Evolutionary conservation across 1,140 invertebrate species (phyloP).

Genomic region (Ladona fulva): DNA sequence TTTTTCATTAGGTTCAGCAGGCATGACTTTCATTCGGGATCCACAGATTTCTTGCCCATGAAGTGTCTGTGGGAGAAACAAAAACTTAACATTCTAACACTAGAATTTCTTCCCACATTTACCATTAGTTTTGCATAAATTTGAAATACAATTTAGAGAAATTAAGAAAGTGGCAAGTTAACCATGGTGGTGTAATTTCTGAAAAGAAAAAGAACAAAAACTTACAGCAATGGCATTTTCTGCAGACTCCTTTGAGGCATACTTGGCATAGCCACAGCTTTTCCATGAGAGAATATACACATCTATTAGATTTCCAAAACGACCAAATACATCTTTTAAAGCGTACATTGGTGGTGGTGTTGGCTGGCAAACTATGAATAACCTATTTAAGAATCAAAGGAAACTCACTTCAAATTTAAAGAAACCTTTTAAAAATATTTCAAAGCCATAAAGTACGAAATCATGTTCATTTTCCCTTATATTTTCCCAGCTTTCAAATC

Average conservation of each 20-base stretch:
- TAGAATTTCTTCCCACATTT: too few species aligned
- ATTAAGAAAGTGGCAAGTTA: too few species aligned
- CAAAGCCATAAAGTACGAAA: too few species aligned
- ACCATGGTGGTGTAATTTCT: too few species aligned
- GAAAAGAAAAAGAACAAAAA: neutral
- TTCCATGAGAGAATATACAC: constrained; percentile 80
- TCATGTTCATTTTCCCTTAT: too few species aligned
- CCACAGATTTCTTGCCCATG: constrained; percentile 79
- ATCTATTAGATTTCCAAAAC: constrained; percentile 89
- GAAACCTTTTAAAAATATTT: too few species aligned
- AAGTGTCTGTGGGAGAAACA: constrained; percentile 51
- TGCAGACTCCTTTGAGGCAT: constrained; percentile 66
- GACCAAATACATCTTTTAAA: constrained; percentile 81
- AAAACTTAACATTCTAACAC: too few species aligned
- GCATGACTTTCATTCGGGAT: constrained; percentile 73
- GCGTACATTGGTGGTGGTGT: constrained; percentile 65
- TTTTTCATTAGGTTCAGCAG: constrained; percentile 67
- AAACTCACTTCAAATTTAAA: too few species aligned
- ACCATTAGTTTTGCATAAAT: too few species aligned
- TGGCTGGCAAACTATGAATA: constrained; percentile 72
- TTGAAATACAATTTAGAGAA: too few species aligned
- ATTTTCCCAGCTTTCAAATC: too few species aligned
- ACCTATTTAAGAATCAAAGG: constrained; percentile 33
- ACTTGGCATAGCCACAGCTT: constrained; percentile 88
- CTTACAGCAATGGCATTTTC: constrained; percentile 62